Evolutionary conservation across 2,888 invertebrate genomes (phyloP).

Genomic region (Rotaria macrura): DNA sequence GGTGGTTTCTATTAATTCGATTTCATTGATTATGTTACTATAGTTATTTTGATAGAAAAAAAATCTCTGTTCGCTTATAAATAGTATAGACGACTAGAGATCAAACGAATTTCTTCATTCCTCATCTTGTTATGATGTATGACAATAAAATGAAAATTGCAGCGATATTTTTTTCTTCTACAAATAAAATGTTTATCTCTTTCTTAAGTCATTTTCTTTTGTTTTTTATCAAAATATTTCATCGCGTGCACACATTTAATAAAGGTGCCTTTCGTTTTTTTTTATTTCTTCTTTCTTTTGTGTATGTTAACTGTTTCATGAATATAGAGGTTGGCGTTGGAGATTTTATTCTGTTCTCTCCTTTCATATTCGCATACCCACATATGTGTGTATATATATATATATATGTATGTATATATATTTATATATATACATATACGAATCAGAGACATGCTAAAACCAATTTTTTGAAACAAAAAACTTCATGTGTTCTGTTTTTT

Average conservation of each 20-base stretch:
- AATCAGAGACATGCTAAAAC: neutral
- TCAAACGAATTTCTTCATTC: neutral
- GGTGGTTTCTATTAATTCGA: neutral
- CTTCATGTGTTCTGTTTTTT: neutral
- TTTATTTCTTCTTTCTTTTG: neutral
- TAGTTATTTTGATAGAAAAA: neutral
- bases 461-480: neutral
- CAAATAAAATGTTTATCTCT: neutral
- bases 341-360: constrained; percentile 1
- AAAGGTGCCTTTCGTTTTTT: neutral
- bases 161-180: neutral
- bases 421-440: neutral
- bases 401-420: neutral
- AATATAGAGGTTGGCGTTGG: neutral
- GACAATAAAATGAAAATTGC: neutral
- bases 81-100: neutral
- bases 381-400: neutral
- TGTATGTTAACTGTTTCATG: neutral
- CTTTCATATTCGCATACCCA: neutral
- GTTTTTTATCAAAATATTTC: neutral
- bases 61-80: neutral
- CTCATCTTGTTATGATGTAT: neutral
- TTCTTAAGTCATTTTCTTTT: neutral
- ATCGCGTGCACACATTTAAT: neutral
- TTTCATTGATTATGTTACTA: neutral